These are phyloP conservation scores for Hermetia illucens DNA, from an alignment of 1,140 invertebrate genomes.

Conservation along the genomic window DNA sequence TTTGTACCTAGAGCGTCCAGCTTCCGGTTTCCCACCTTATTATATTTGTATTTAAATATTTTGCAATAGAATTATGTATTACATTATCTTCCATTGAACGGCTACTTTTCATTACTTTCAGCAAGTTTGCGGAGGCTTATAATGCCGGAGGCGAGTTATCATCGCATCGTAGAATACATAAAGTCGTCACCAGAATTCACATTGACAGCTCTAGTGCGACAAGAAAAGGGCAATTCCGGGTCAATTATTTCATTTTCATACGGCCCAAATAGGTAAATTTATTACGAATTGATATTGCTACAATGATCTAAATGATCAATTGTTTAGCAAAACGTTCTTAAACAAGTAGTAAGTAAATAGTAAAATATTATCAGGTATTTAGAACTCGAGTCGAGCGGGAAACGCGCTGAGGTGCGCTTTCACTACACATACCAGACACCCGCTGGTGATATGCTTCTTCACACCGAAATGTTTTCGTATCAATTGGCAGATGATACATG, in stretches of 20 bases:
- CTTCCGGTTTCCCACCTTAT: no score
- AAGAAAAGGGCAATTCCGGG: conserved; percentile 67
- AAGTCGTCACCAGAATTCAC: conserved; percentile 63
- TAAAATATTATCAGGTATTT: conserved; percentile 50
- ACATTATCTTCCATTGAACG: neutral
- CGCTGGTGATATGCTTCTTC: conserved; percentile 42
- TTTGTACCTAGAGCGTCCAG: no score
- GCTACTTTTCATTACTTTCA: neutral
- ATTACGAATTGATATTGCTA: neutral
- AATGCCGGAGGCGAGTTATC: conserved; percentile 48
- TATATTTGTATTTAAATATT: neutral
- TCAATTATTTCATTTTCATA: conserved; percentile 63
- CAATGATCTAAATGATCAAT: neutral
- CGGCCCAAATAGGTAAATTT: neutral
- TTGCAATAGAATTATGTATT: neutral
- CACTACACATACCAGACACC: conserved; percentile 43
- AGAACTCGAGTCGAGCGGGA: conserved; percentile 79
- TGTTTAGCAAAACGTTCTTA: neutral
- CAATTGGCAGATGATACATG: conserved; percentile 69
- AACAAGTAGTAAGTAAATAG: conserved; percentile 1
- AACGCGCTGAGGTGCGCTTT: conserved; percentile 68
- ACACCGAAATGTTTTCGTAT: conserved; percentile 75
- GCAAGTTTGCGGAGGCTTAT: conserved; percentile 49
- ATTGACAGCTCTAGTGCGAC: conserved; percentile 55
- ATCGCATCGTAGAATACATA: conserved; percentile 49